phyloP scores from a whole-genome alignment of 1,140 invertebrate species.

The Pogonognathellus flavescens region DNA sequence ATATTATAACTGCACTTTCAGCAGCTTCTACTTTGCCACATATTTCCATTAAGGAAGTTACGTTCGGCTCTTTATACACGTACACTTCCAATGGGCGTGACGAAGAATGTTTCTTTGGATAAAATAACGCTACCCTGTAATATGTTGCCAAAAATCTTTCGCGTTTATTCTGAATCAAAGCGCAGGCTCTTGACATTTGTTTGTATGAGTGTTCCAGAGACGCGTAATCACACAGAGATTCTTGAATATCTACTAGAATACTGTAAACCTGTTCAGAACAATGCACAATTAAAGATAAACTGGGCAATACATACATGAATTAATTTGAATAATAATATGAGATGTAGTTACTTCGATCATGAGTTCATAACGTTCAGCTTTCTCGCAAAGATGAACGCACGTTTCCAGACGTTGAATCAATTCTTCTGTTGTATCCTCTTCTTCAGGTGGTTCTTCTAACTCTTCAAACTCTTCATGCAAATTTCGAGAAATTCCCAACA shows the following conservation, averaged over 20 bases:
- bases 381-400: slow-evolving; percentile 64
- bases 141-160: slow-evolving; percentile 66
- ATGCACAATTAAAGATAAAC: not conserved
- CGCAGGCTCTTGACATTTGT: slow-evolving; percentile 65
- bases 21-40: slow-evolving; percentile 65
- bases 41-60: slow-evolving; percentile 66
- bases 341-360: slow-evolving; percentile 64
- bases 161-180: slow-evolving; percentile 65
- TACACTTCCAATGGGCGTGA: slow-evolving; percentile 61
- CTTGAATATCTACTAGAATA: slow-evolving; percentile 66
- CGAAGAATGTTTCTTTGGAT: slow-evolving; percentile 50
- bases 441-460: slow-evolving; percentile 58
- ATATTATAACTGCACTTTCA: slow-evolving; percentile 63
- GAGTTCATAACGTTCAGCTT: slow-evolving; percentile 65
- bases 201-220: slow-evolving; percentile 65
- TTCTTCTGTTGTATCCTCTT: slow-evolving; percentile 65
- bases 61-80: slow-evolving; percentile 67
- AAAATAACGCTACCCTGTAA: slow-evolving; percentile 65
- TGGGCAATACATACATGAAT: too few species aligned
- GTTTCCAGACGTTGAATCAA: slow-evolving; percentile 64
- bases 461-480: slow-evolving; percentile 65
- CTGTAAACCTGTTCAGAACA: slow-evolving; percentile 60
- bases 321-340: not conserved
- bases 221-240: slow-evolving; percentile 65
- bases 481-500: slow-evolving; percentile 66